Evolutionary conservation across 2,113 vertebrate species (phyloP).

Genomic region (Gopherus evgoodei): DNA sequence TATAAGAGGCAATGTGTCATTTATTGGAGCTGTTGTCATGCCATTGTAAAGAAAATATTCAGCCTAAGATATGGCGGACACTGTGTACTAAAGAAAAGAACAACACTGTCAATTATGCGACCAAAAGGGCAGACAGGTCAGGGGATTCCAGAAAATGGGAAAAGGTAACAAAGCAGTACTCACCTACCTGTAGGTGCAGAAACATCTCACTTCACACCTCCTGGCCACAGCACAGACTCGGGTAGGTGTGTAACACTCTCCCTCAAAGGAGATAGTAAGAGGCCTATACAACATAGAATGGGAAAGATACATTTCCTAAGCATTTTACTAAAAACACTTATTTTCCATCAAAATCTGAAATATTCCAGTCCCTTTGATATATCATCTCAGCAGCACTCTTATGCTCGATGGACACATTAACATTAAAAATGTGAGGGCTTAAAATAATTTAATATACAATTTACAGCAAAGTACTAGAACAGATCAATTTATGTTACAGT

Average conservation of each 20-base stretch:
- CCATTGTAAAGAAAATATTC: neutral
- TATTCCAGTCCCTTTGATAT: conserved; percentile 1
- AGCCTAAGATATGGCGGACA: neutral
- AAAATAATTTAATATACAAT: neutral
- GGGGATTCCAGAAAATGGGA: neutral
- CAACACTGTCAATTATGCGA: neutral
- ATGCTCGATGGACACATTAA: neutral
- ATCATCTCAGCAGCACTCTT: conserved; percentile 20
- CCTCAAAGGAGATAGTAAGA: neutral
- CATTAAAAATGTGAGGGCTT: conserved; percentile 32
- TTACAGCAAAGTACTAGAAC: neutral
- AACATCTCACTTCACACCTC: neutral
- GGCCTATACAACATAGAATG: neutral
- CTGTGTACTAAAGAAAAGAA: neutral
- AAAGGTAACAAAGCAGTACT: neutral
- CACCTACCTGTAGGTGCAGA: neutral
- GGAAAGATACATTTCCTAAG: conserved; percentile 9
- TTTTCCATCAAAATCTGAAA: neutral
- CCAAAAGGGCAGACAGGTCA: neutral
- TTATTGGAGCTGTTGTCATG: neutral
- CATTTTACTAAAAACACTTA: neutral
- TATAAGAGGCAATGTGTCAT: rapidly evolving
- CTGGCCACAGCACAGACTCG: rapidly evolving
- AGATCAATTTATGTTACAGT: neutral
- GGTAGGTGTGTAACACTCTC: neutral